phyloP scores from a whole-genome alignment of 2,888 invertebrate genomes.

The Sinelater perroti region DNA sequence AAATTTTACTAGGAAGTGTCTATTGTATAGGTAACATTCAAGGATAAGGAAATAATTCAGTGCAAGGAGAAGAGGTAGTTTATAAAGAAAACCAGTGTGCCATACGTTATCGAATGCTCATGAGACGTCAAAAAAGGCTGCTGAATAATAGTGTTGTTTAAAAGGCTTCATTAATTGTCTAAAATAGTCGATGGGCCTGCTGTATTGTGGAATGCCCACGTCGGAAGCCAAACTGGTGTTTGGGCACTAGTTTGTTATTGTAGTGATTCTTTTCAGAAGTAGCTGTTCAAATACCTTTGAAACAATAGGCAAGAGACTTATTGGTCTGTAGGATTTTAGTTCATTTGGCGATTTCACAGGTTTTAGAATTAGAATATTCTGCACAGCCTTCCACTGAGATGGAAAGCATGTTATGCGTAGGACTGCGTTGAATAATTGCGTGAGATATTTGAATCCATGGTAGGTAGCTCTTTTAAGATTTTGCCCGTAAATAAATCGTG shows the following conservation, averaged over 20 bases:
- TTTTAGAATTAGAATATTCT: neutral
- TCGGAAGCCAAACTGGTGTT: slow-evolving; percentile 2
- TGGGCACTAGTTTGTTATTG: too few relatives aligned
- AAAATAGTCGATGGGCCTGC: neutral
- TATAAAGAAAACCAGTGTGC: neutral
- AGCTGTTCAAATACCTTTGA: slow-evolving; percentile 7
- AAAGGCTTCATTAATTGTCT: neutral
- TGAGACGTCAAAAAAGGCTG: neutral
- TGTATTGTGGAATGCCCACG: neutral
- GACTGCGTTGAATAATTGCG: too few relatives aligned
- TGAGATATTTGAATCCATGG: neutral
- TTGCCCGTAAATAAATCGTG: neutral
- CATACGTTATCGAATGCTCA: neutral
- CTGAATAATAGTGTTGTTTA: slow-evolving; percentile 5
- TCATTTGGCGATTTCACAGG: neutral
- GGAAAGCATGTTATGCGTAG: neutral
- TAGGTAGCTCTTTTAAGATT: neutral
- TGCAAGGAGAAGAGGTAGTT: too few relatives aligned
- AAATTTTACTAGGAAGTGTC: too few relatives aligned
- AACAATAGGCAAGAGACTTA: neutral
- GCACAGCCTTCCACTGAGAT: slow-evolving; percentile 7
- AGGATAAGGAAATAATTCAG: too few relatives aligned
- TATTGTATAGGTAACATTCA: too few relatives aligned
- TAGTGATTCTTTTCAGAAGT: too few relatives aligned
- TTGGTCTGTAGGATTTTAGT: neutral